Evolutionary conservation across 1,140 invertebrate genomes (phyloP).

Genomic region (Berghia stephanieae): DNA sequence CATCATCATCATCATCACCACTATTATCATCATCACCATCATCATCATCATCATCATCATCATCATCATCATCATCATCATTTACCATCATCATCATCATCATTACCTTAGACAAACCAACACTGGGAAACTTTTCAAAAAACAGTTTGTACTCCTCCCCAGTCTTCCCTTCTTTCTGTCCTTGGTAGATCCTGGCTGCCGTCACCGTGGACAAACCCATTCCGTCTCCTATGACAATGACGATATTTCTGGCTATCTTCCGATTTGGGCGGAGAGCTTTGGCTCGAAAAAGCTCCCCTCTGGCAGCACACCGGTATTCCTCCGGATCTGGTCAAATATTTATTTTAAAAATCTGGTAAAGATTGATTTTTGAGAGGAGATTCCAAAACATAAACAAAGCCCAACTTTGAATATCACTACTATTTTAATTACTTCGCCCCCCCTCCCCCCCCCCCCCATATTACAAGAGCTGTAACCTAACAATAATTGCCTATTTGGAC

Average conservation of each 20-base stretch:
- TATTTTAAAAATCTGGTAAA: background rate
- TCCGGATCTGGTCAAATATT: background rate
- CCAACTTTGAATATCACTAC: too few species aligned
- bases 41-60: background rate
- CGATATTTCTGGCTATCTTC: conserved; percentile 57
- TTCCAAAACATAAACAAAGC: background rate
- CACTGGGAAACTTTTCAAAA: conserved; percentile 81
- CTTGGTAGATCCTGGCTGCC: conserved; percentile 73
- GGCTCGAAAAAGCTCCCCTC: conserved; percentile 17
- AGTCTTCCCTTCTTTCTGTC: conserved; percentile 68
- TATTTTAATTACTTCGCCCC: too few species aligned
- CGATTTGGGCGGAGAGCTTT: conserved; percentile 32
- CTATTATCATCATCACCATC: conserved; percentile 1
- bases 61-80: background rate
- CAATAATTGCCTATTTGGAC: too few species aligned
- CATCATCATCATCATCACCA: conserved; percentile 1
- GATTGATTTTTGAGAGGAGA: background rate
- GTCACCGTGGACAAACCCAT: conserved; percentile 59
- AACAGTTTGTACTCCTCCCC: conserved; percentile 71
- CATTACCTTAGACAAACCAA: conserved; percentile 77
- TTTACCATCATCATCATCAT: background rate
- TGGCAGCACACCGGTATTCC: conserved; percentile 25
- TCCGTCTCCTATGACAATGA: conserved; percentile 59
- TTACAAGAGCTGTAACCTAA: too few species aligned
- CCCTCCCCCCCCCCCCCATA: too few species aligned